These are phyloP conservation scores for Clarias magur DNA, from an alignment of 2,113 vertebrate genomes.

Conservation along the genomic window DNA sequence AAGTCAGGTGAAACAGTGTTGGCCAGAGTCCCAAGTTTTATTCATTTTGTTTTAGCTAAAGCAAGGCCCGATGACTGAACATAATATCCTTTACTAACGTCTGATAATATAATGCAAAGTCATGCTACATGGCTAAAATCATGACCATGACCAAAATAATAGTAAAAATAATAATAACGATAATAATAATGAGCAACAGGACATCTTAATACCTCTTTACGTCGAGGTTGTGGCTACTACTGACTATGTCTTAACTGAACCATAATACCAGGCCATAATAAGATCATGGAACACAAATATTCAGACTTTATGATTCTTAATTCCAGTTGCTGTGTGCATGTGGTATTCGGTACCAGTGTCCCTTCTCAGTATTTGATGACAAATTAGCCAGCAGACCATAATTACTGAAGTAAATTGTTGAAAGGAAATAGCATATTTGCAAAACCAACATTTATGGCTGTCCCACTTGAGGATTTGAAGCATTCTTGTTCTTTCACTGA, in stretches of 20 bases:
- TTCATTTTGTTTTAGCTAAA: slow-evolving; percentile 16
- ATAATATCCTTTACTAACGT: neutral
- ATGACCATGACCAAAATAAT: too few species aligned
- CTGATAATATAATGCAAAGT: neutral
- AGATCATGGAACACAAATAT: slow-evolving; percentile 1
- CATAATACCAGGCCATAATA: neutral
- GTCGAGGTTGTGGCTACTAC: neutral
- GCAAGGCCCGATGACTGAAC: slow-evolving; percentile 4
- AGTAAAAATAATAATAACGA: neutral
- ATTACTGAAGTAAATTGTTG: slow-evolving; percentile 1
- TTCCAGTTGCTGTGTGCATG: neutral
- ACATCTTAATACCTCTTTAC: neutral
- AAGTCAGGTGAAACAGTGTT: neutral
- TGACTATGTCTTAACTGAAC: neutral
- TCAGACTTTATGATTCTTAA: neutral
- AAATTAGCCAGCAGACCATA: neutral
- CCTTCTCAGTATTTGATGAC: neutral
- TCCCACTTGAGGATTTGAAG: slow-evolving; percentile 4
- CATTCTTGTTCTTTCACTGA: neutral
- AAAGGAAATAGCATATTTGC: slow-evolving; percentile 23
- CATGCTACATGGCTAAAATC: neutral
- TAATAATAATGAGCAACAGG: neutral
- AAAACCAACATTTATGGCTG: slow-evolving; percentile 27
- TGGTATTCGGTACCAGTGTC: neutral
- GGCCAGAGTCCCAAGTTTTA: neutral